These are phyloP conservation scores for Muscicapa striata DNA, from an alignment of 2,797 vertebrate species.

Conservation along the genomic window DNA sequence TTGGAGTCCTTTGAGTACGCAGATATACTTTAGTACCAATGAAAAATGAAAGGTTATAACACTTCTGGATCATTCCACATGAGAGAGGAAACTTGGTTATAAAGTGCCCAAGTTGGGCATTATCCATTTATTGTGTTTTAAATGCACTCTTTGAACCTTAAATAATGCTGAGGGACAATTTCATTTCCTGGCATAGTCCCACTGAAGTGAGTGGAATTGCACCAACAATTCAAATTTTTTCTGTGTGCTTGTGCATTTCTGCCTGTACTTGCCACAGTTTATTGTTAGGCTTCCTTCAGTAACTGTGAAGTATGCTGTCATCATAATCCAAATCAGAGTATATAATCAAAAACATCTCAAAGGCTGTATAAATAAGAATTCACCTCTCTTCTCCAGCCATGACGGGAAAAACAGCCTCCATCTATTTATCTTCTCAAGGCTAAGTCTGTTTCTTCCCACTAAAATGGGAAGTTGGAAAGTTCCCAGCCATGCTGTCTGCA, in stretches of 20 bases:
- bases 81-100: constrained; percentile 22
- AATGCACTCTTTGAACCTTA: constrained; percentile 4
- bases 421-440: background rate
- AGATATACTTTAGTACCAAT: constrained; percentile 57
- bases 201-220: background rate
- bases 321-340: constrained; percentile 3
- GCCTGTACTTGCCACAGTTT: background rate
- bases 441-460: background rate
- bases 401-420: background rate
- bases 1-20: constrained; percentile 33
- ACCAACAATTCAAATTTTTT: constrained; percentile 15
- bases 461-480: background rate
- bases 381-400: background rate
- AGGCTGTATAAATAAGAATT: constrained; percentile 13
- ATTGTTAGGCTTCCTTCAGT: background rate
- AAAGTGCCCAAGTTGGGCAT: background rate
- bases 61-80: constrained; percentile 32
- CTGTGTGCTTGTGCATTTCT: background rate
- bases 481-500: background rate
- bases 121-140: constrained; percentile 41
- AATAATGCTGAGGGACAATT: constrained; percentile 40
- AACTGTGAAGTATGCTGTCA: background rate
- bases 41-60: constrained; percentile 66
- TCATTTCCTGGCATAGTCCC: background rate
- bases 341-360: background rate